These are phyloP conservation scores for Cacatua alba DNA, from an alignment of 2,113 vertebrate genomes.

Conservation along the genomic window DNA sequence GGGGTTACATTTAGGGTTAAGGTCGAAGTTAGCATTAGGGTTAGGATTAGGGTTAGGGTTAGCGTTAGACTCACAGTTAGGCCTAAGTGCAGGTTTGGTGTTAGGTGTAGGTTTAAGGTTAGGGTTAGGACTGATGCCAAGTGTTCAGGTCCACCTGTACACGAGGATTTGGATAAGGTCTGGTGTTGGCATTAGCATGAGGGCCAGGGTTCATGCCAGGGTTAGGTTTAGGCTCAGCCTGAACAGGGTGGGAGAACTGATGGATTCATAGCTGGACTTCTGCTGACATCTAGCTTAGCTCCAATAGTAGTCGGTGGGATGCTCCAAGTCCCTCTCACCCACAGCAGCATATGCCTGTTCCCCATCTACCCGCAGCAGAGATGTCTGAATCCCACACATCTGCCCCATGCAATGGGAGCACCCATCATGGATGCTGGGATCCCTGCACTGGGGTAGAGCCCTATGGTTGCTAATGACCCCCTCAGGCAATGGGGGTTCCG, in stretches of 20 bases:
- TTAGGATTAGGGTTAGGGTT: background rate
- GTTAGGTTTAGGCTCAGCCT: background rate
- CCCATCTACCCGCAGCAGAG: background rate
- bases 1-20: background rate
- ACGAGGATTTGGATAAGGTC: background rate
- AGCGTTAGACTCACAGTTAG: background rate
- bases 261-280: background rate
- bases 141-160: background rate
- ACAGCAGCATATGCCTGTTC: background rate
- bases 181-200: background rate
- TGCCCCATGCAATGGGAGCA: background rate
- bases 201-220: accelerated
- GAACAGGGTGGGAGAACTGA: background rate
- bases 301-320: background rate
- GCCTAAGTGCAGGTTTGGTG: background rate
- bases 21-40: background rate
- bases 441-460: background rate
- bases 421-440: background rate
- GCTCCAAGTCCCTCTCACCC: background rate
- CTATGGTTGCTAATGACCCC: background rate
- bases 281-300: background rate
- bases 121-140: background rate
- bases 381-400: background rate
- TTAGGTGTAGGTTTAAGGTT: background rate
- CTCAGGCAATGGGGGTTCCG: background rate